These are phyloP conservation scores for Stenichneumon culpator DNA, from an alignment of 2,888 invertebrate genomes.

Conservation along the genomic window DNA sequence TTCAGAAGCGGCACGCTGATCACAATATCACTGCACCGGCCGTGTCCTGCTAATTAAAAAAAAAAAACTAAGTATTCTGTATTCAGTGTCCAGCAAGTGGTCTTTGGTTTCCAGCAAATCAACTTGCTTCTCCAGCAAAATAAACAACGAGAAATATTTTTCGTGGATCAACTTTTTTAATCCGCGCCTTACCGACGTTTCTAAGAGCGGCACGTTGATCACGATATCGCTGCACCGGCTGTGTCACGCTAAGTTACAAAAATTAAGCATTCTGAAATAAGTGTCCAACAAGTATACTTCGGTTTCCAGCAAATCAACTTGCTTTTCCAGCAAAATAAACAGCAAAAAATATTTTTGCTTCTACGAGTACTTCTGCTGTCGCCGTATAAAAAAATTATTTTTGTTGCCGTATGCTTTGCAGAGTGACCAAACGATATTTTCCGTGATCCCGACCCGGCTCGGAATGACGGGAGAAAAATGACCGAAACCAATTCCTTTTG, in stretches of 20 bases:
- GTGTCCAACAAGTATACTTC: no score
- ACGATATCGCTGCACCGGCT: no score
- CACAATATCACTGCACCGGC: neutral
- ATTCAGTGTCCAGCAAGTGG: neutral
- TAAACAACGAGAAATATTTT: no score
- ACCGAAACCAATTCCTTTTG: constrained; percentile 46
- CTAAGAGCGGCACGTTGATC: no score
- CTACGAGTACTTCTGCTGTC: neutral
- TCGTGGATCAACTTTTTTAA: neutral
- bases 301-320: no score
- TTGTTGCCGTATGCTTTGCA: neutral
- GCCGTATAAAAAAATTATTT: neutral
- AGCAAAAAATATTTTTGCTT: neutral
- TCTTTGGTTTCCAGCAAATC: neutral
- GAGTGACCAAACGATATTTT: neutral
- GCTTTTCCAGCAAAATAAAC: no score
- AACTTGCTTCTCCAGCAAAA: neutral
- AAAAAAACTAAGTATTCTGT: neutral
- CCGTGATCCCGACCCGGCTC: constrained; percentile 4
- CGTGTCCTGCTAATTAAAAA: neutral
- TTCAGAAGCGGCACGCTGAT: neutral
- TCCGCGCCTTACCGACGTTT: no score
- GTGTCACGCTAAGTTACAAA: no score
- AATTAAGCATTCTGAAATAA: no score
- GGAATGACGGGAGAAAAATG: constrained; percentile 37